Evolutionary conservation across 2,113 vertebrate species (phyloP), one percentile per base, ranked within the genome.

Genomic region (Oxygymnocypris stewartii): DNA sequence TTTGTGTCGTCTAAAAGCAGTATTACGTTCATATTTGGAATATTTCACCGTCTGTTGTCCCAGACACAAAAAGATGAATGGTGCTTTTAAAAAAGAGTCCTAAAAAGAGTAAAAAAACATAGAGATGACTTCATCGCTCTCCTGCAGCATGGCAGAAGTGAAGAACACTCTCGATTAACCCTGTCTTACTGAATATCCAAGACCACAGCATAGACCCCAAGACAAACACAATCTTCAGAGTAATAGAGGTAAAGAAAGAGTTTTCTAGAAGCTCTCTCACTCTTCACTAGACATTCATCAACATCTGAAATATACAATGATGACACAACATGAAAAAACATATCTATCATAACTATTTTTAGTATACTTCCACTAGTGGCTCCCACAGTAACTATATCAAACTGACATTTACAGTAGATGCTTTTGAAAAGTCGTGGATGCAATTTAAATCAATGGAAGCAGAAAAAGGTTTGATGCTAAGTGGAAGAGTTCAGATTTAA

Each of bases 371-470:
- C 1, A 11, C 42, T 16, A 23, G 16, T 35, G 44, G 25, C 28
- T 54, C 44, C 37, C 9, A 35, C 20, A 28, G 44, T 54, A 51
- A 71, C 65, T 82, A 23, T 54, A 71, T 71, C 11, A 51, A 23
- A 82, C 18, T 71, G 63, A 7, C 40, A 71, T 71, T 71, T 31
- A 61, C 57, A 61, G 57, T n/a, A 71, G 47, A 49, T 2, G 16
- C 18, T 82, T 82, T 49, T 51, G 25, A 69, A 82, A 69, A 69
- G 25, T 31, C n/a, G 31, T 23, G 10, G 10, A 82, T 35, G 44
- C 63, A 8, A 49, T 82, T 82, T 69, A 69, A 49, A 35, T 51
- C 28, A 82, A 23, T 31, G 37, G 25, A 63, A 82, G 79, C 8
- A 49, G 57, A 82, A 42, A 80, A 44, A 25, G 23, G 20, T 57